Base-by-base conservation (phyloP, 2,113 vertebrate genomes). In the Pelecanus crispus region DNA sequence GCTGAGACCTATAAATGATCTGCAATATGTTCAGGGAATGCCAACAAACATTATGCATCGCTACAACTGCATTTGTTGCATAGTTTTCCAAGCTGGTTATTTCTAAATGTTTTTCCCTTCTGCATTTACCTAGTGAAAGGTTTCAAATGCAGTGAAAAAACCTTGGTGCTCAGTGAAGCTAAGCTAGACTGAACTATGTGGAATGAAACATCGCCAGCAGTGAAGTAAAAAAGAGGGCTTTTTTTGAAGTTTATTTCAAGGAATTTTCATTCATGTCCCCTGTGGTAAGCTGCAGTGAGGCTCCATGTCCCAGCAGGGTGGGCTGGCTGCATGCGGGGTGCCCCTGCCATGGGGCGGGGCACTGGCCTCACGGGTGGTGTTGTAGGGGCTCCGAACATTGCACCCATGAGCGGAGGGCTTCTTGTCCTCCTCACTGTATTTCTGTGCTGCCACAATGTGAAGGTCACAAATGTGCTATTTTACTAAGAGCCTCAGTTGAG, bases 1-100 rank as follows among this genome's bases (percentile, higher is more conserved):
- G 55, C 78, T 94, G 88, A 97, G 90, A 92, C 81, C 31, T 89
- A 84, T 91, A 94, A 97, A 90, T 59, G 91, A 90, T 91, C 68
- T 91, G 84, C 82, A 94, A 40, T 42, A 63, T 73, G 45, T 81
- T 94, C 89, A 72, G 55, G 21, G 86, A 82, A 91, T 61, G 85
- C 94, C 75, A 92, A n/a, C 38, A 95, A 94, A 50, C 7, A 45
- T 86, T 45, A 81, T 89, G 90, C 32, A 58, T 80, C 12, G 12
- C 38, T 95, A 38, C 34, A 71, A 20, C 53, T 88, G 53, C 94
- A 55, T 72, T 94, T 36, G 22, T 81, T 86, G 59, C 28, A 90
- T 34, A 83, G 70, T 63, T 95, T 94, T 97, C 11, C 13, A 92
- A 77, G 85, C 31, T 53, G 52, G 52, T 40, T 88, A 26, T 94